These are phyloP conservation scores for Parapsyche elsis DNA, from an alignment of 1,140 invertebrate genomes.

Conservation along the genomic window DNA sequence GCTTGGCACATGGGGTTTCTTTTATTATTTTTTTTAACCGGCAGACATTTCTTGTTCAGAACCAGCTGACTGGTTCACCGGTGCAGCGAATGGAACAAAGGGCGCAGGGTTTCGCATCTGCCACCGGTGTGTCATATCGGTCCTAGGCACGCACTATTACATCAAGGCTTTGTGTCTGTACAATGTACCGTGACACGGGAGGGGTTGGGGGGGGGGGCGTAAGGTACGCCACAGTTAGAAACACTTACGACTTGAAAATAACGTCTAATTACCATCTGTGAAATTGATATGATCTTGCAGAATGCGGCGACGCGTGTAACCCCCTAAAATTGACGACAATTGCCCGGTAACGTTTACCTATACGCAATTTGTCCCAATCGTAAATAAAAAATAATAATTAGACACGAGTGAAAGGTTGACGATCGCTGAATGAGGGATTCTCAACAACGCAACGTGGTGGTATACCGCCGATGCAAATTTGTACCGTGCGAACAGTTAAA, in stretches of 20 bases:
- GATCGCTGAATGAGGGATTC: background rate
- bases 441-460: background rate
- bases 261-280: too few species aligned
- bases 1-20: background rate
- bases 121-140: conserved; percentile 37
- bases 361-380: too few species aligned
- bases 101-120: conserved; percentile 39
- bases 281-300: too few species aligned
- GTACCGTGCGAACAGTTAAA: background rate
- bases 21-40: background rate
- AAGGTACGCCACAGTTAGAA: too few species aligned
- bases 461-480: background rate
- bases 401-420: background rate
- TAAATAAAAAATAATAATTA: too few species aligned
- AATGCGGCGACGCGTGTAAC: too few species aligned
- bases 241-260: too few species aligned
- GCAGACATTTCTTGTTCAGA: background rate
- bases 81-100: conserved; percentile 40
- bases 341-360: too few species aligned
- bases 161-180: conserved; percentile 26
- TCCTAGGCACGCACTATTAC: conserved; percentile 37
- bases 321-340: too few species aligned
- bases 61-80: conserved; percentile 33
- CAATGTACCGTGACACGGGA: conserved; percentile 15
- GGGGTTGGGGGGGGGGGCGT: background rate